These are phyloP conservation scores for Mormyrus iriodes DNA, from an alignment of 2,113 vertebrate species.

Conservation along the genomic window DNA sequence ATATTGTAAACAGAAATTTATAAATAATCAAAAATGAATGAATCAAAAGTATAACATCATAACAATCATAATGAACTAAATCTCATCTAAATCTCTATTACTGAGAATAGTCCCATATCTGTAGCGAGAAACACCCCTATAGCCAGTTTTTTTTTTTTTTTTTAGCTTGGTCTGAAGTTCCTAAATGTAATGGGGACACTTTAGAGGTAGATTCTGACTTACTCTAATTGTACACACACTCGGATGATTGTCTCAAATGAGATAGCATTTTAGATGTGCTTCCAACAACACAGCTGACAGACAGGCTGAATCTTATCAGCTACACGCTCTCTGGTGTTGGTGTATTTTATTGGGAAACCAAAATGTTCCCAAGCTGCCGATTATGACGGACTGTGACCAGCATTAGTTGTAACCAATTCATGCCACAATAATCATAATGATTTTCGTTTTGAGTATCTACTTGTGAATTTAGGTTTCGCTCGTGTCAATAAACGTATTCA, in stretches of 20 bases:
- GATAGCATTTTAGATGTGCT: neutral
- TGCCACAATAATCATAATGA: neutral
- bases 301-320: neutral
- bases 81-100: neutral
- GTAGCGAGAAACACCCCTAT: neutral
- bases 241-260: neutral
- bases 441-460: neutral
- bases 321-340: neutral
- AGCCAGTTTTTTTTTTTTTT: neutral
- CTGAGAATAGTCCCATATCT: neutral
- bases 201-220: neutral
- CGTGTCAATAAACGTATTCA: neutral
- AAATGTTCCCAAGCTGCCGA: neutral
- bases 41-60: neutral
- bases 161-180: neutral
- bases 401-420: neutral
- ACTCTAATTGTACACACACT: neutral
- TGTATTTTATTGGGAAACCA: neutral
- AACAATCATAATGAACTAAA: neutral
- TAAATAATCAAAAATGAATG: neutral
- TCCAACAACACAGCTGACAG: neutral
- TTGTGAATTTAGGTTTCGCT: neutral
- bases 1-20: neutral
- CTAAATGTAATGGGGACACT: neutral
- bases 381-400: neutral